Percentiles rank a stretch among this genome's conserved stretches.
Evolutionary conservation across 1,140 invertebrate species (phyloP).

Genomic region (Reticulitermes speratus): DNA sequence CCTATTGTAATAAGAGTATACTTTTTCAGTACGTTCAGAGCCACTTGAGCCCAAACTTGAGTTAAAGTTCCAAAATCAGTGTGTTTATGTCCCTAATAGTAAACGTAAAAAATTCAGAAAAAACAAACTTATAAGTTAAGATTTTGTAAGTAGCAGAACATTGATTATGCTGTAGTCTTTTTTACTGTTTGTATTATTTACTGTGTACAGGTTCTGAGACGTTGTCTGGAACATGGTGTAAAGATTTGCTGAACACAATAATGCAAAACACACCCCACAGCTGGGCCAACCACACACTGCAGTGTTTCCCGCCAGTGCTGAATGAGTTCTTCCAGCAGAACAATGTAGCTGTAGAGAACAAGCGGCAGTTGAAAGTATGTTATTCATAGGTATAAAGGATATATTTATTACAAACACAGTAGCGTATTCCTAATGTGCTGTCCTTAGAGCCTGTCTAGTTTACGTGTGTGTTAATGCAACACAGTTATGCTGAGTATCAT

Average conservation of each 20-base stretch:
- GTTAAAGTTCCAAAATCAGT: no score
- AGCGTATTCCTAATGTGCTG: neutral
- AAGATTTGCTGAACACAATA: conserved; percentile 84
- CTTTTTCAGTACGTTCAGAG: no score
- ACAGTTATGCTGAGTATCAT: no score
- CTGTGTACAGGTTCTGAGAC: conserved; percentile 53
- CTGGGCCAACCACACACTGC: conserved; percentile 89
- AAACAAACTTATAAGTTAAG: no score
- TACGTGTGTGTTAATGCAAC: no score
- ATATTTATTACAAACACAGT: no score
- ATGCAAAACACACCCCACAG: conserved; percentile 93
- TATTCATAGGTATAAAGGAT: conserved; percentile 16
- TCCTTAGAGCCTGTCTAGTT: neutral
- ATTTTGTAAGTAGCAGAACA: no score
- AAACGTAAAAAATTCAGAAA: no score
- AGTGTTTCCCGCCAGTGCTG: conserved; percentile 86
- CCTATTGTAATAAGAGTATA: no score
- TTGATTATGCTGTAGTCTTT: no score
- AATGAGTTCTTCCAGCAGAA: conserved; percentile 86
- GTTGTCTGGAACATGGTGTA: conserved; percentile 79
- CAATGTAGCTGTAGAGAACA: conserved; percentile 82
- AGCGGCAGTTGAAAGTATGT: conserved; percentile 74
- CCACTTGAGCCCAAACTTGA: no score
- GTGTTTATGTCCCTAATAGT: no score
- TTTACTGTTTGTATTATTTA: neutral